These are phyloP conservation scores for Scaptomyza montana DNA, from an alignment of 1,140 invertebrate genomes.

Conservation along the genomic window DNA sequence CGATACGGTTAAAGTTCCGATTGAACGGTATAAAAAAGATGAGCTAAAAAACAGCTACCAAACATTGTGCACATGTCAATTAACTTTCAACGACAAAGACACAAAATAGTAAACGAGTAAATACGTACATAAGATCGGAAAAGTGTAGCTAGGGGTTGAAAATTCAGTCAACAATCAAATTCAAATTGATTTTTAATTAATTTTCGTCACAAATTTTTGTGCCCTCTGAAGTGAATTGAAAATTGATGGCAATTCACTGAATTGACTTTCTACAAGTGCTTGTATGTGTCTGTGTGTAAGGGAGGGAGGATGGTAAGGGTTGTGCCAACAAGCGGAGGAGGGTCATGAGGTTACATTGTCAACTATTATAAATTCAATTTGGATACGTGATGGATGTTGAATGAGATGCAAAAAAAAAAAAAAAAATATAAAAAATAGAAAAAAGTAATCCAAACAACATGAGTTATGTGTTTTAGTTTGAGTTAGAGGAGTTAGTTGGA, in stretches of 20 bases:
- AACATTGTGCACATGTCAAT: constrained; percentile 72
- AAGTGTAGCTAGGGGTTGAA: neutral
- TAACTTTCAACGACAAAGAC: constrained; percentile 56
- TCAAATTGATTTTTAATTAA: constrained; percentile 83
- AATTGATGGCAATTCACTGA: constrained; percentile 40
- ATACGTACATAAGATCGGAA: too few relatives aligned
- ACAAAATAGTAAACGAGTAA: constrained; percentile 31
- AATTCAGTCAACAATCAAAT: constrained; percentile 74
- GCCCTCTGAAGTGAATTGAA: constrained; percentile 40
- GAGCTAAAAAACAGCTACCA: constrained; percentile 38
- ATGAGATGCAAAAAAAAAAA: constrained; percentile 7
- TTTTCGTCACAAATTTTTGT: constrained; percentile 77
- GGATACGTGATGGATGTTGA: constrained; percentile 49
- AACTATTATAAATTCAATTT: constrained; percentile 80
- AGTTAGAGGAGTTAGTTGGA: neutral
- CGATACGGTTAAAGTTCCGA: constrained; percentile 8
- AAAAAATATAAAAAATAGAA: too few relatives aligned
- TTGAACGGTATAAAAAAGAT: neutral
- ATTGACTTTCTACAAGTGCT: constrained; percentile 12
- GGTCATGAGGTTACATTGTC: constrained; percentile 51
- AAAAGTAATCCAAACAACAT: constrained; percentile 18
- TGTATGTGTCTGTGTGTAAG: neutral
- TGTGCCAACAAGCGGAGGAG: constrained; percentile 3
- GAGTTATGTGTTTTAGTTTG: constrained; percentile 1
- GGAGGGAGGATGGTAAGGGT: neutral